Evolutionary conservation across 2,888 invertebrate species (phyloP).

Genomic region (Campoplex nolae): DNA sequence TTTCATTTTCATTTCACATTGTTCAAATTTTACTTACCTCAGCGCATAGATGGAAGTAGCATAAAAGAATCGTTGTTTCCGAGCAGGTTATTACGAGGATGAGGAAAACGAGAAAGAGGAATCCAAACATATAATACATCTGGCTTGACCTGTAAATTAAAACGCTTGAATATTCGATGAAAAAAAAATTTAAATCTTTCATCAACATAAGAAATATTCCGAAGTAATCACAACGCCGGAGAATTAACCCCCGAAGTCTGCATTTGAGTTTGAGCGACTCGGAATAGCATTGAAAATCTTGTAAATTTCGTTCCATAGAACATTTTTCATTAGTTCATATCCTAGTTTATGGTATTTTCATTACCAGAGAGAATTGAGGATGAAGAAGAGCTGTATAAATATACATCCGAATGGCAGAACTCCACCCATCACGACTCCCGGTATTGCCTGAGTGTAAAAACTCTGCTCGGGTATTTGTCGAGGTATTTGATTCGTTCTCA

Average conservation of each 20-base stretch:
- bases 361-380: conserved; percentile 99
- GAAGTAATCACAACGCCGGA: too few species aligned
- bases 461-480: conserved; percentile 99
- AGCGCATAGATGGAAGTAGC: conserved; percentile 99
- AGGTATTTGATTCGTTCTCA: conserved; percentile 99
- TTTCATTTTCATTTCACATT: too few species aligned
- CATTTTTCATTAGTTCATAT: background rate
- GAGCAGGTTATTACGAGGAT: conserved; percentile 99
- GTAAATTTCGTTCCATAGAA: background rate
- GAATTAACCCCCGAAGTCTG: too few species aligned
- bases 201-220: background rate
- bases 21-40: conserved; percentile 87
- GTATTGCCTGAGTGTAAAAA: conserved; percentile 97
- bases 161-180: conserved; percentile 5
- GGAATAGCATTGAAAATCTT: background rate
- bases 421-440: conserved; percentile 99
- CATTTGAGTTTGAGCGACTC: too few species aligned
- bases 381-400: conserved; percentile 99
- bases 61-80: conserved; percentile 98
- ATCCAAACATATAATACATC: conserved; percentile 99
- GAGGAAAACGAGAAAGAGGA: conserved; percentile 98
- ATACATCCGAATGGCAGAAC: conserved; percentile 99
- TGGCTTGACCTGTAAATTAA: conserved; percentile 89
- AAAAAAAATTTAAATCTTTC: background rate
- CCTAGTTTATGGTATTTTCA: background rate